Percentiles rank a stretch among this genome's conserved stretches.
Evolutionary conservation across 2,888 invertebrate species (phyloP).

Genomic region (Branchellion lobata): DNA sequence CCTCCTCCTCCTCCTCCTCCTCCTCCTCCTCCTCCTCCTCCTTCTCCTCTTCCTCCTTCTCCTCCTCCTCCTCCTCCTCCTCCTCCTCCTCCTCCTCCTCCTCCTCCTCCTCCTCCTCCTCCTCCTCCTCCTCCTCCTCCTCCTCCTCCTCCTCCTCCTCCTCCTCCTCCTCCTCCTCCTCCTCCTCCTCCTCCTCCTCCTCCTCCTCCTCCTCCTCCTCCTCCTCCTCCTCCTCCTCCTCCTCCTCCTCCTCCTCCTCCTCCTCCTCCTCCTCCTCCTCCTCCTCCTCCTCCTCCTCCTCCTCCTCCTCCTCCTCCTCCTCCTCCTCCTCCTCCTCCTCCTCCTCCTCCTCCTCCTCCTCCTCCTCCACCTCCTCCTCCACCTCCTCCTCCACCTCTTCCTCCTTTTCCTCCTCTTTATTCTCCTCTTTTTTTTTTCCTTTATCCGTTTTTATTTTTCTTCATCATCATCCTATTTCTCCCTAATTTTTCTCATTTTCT

Average conservation of each 20-base stretch:
- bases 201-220: neutral
- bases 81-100: neutral
- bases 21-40: neutral
- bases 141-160: neutral
- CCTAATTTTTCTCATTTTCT: too few species aligned
- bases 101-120: neutral
- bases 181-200: neutral
- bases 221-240: neutral
- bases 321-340: neutral
- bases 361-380: neutral
- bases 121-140: neutral
- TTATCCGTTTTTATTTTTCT: too few species aligned
- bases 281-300: neutral
- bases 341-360: neutral
- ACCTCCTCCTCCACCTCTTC: too few species aligned
- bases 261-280: neutral
- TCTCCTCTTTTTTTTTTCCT: neutral
- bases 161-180: neutral
- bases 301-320: neutral
- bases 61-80: neutral
- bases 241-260: neutral
- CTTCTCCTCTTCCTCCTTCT: neutral
- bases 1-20: neutral
- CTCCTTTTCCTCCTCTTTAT: neutral
- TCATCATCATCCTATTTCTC: too few species aligned